These are phyloP conservation scores for Augochlora pura DNA, from an alignment of 1,140 invertebrate genomes.

Conservation along the genomic window DNA sequence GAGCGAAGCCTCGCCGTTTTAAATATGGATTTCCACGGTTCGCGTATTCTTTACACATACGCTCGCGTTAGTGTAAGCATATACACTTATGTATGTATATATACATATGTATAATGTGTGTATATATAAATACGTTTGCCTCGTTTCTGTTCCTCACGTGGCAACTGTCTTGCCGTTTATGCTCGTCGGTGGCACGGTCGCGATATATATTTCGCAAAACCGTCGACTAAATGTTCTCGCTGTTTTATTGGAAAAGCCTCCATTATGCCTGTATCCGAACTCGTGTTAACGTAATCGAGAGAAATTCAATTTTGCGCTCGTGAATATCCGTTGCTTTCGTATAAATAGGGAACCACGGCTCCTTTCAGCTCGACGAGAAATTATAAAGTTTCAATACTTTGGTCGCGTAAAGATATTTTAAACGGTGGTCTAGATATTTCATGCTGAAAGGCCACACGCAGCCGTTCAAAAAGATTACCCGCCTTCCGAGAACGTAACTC, in stretches of 20 bases:
- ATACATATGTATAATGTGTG: not conserved
- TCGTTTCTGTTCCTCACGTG: not conserved
- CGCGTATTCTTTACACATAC: constrained; percentile 24
- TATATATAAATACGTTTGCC: not conserved
- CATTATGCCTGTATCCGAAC: not conserved
- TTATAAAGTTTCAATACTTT: not conserved
- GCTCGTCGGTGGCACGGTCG: not conserved
- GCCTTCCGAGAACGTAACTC: not conserved
- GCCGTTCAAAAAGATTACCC: constrained; percentile 14
- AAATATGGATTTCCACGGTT: constrained; percentile 40
- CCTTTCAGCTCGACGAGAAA: not conserved
- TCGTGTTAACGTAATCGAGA: not conserved
- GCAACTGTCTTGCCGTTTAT: not conserved
- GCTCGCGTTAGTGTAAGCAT: no score
- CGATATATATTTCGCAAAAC: constrained; percentile 1
- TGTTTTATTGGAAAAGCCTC: constrained; percentile 9
- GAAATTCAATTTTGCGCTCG: not conserved
- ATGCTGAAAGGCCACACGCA: not conserved
- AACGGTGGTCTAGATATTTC: constrained; percentile 1
- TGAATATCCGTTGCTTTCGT: not conserved
- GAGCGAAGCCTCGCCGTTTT: constrained; percentile 13
- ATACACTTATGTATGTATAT: no score
- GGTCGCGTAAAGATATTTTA: not conserved
- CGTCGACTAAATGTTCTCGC: not conserved
- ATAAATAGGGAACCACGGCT: not conserved